phyloP scores from a whole-genome alignment of 2,113 vertebrate species.

The Podocnemis expansa region DNA sequence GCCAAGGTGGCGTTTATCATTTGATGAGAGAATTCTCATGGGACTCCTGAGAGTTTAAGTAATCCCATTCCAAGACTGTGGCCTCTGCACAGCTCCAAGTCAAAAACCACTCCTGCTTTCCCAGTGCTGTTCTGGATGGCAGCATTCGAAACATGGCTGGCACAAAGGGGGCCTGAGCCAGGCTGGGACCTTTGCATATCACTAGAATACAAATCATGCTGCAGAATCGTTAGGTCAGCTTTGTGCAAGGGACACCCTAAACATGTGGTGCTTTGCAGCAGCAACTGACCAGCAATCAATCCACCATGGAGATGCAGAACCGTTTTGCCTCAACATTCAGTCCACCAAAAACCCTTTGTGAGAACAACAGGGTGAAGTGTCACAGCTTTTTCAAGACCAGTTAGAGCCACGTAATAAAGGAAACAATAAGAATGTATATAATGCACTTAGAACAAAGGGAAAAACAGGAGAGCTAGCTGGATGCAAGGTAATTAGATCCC shows the following conservation, averaged over 20 bases:
- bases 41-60: neutral
- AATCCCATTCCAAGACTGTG: neutral
- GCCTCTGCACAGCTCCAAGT: neutral
- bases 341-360: neutral
- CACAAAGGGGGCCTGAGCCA: neutral
- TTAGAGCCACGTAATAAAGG: rapidly evolving
- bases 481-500: conserved; percentile 75
- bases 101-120: neutral
- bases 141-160: neutral
- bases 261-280: neutral
- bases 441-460: neutral
- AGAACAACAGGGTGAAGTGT: rapidly evolving
- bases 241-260: neutral
- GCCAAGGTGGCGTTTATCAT: neutral
- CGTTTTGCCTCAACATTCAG: rapidly evolving
- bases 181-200: neutral
- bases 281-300: neutral
- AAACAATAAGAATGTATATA: neutral
- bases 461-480: conserved; percentile 51
- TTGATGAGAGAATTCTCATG: neutral
- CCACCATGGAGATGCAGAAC: neutral
- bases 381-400: neutral
- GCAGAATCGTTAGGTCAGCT: neutral
- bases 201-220: neutral
- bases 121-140: neutral